phyloP scores from a whole-genome alignment of 2,113 vertebrate species.

The Corapipo altera region DNA sequence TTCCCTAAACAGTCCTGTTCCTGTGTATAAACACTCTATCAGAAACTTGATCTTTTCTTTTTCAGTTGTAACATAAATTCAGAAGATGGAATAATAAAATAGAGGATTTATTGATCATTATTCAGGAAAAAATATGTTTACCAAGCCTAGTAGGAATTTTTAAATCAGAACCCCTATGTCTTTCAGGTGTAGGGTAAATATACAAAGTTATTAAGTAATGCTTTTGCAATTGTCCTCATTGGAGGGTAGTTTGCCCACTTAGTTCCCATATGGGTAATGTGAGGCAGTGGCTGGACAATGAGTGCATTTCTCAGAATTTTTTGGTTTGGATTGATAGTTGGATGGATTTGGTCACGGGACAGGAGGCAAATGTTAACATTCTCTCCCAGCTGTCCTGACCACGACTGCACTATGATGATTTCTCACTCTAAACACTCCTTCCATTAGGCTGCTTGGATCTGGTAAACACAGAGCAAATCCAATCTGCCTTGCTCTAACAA shows the following conservation, averaged over 20 bases:
- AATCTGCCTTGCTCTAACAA: background rate
- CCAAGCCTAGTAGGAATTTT: background rate
- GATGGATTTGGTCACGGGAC: background rate
- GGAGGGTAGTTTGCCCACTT: background rate
- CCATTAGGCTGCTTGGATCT: background rate
- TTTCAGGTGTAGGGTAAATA: background rate
- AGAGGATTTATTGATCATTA: background rate
- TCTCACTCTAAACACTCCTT: constrained; percentile 1
- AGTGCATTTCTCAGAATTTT: background rate
- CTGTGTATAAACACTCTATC: background rate
- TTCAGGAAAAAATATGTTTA: background rate
- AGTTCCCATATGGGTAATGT: fast-evolving
- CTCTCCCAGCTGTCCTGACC: background rate
- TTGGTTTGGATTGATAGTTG: background rate
- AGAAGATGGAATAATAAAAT: background rate
- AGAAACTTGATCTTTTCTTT: background rate
- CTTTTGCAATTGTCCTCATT: background rate
- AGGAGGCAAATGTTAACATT: background rate
- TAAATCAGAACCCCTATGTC: background rate
- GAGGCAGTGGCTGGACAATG: background rate
- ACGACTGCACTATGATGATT: background rate
- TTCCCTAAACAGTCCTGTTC: background rate
- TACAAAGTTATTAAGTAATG: background rate
- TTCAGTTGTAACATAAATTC: background rate
- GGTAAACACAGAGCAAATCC: background rate